Evolutionary conservation across 2,113 vertebrate genomes (phyloP).

Genomic region (Gobio gobio): DNA sequence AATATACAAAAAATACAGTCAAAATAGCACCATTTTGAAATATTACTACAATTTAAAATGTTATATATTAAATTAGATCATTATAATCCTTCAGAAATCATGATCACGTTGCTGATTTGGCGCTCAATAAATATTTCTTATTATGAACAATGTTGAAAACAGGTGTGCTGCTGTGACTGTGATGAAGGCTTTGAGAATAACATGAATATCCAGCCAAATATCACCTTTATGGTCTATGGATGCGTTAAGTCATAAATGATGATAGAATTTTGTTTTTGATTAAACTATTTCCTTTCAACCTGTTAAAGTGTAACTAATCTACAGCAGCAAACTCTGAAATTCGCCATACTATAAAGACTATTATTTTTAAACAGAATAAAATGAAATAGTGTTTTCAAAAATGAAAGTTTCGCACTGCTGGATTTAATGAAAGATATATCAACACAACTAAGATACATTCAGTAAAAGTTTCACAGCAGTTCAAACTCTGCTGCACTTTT

Average conservation of each 20-base stretch:
- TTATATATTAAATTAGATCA: too few relatives aligned
- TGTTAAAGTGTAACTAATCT: background rate
- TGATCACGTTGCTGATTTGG: too few relatives aligned
- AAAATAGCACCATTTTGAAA: rapidly evolving
- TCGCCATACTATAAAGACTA: background rate
- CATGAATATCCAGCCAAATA: background rate
- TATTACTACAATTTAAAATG: too few relatives aligned
- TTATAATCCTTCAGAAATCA: too few relatives aligned
- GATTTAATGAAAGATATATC: background rate
- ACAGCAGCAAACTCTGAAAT: background rate
- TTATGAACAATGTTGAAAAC: too few relatives aligned
- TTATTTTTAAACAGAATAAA: background rate
- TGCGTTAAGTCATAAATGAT: background rate
- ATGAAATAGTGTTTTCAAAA: background rate
- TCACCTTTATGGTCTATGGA: background rate
- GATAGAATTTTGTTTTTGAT: background rate
- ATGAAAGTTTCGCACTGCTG: background rate
- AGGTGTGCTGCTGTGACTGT: background rate
- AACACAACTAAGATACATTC: background rate
- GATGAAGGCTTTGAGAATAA: background rate
- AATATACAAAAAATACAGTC: too few relatives aligned
- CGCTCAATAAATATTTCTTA: too few relatives aligned
- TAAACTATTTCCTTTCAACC: background rate
- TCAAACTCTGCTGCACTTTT: conserved; percentile 8
- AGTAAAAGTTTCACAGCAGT: background rate